Percentiles rank a stretch among this genome's conserved stretches.
phyloP scores from a whole-genome alignment of 1,140 invertebrate genomes.

The Penaeus japonicus region DNA sequence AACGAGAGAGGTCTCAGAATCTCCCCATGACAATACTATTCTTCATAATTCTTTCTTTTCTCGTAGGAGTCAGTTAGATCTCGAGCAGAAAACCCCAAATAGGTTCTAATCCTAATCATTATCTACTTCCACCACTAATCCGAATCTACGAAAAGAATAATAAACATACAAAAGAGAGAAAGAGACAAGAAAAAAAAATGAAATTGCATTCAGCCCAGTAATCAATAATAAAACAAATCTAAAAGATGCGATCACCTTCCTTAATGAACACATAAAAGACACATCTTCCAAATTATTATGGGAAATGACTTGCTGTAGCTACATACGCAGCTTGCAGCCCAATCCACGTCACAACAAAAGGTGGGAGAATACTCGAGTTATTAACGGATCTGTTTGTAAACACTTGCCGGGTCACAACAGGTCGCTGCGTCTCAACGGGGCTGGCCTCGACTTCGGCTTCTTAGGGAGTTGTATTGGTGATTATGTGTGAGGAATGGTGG shows the following conservation, averaged over 20 bases:
- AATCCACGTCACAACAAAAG: conserved; percentile 36
- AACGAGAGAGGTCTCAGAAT: too few species aligned
- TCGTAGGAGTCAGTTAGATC: too few species aligned
- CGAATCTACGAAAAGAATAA: too few species aligned
- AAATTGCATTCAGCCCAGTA: neutral
- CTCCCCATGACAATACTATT: too few species aligned
- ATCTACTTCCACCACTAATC: too few species aligned
- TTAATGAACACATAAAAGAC: conserved; percentile 31
- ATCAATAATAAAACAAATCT: neutral
- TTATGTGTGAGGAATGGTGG: neutral
- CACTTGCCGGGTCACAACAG: neutral
- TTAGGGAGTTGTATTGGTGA: neutral
- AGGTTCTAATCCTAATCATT: too few species aligned
- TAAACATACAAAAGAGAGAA: neutral
- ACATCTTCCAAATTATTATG: conserved; percentile 35
- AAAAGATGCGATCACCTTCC: neutral
- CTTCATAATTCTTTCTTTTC: too few species aligned
- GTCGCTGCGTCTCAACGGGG: neutral
- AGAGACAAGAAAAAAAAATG: neutral
- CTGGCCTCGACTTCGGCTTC: neutral
- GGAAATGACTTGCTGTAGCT: conserved; percentile 42
- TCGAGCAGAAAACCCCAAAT: too few species aligned
- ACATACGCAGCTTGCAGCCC: conserved; percentile 19
- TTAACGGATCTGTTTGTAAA: conserved; percentile 43
- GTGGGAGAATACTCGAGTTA: conserved; percentile 33